Evolutionary conservation across 2,888 invertebrate genomes (phyloP).

Genomic region (Yponomeuta malinellus): DNA sequence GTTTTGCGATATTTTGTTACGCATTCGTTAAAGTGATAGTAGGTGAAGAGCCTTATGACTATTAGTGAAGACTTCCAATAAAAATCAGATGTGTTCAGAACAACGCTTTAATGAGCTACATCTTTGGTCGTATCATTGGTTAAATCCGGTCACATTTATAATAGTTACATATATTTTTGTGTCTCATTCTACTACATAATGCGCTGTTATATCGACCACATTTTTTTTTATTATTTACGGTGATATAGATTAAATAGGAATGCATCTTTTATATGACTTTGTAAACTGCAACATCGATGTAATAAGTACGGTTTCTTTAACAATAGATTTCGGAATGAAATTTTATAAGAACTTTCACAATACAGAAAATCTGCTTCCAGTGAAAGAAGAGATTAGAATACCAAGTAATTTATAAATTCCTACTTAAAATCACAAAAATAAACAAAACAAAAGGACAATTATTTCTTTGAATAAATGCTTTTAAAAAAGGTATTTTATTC

Average conservation of each 20-base stretch:
- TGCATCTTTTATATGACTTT: constrained; percentile 36
- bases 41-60: no score
- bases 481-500: background rate
- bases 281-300: background rate
- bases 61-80: background rate
- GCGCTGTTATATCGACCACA: constrained; percentile 23
- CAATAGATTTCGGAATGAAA: background rate
- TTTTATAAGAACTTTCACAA: background rate
- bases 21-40: no score
- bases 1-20: no score
- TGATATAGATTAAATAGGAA: constrained; percentile 44
- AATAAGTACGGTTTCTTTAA: background rate
- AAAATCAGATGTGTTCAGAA: constrained; percentile 46
- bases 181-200: constrained; percentile 25
- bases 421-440: background rate
- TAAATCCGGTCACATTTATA: constrained; percentile 55
- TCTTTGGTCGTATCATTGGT: constrained; percentile 84
- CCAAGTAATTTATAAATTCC: background rate
- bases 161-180: constrained; percentile 21
- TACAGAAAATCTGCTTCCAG: background rate
- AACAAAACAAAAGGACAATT: background rate
- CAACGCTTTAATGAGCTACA: constrained; percentile 71
- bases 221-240: constrained; percentile 13
- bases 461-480: background rate
- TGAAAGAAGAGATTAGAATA: no score